Evolutionary conservation across 2,888 invertebrate species (phyloP).

Genomic region (Lochmaea capreae): DNA sequence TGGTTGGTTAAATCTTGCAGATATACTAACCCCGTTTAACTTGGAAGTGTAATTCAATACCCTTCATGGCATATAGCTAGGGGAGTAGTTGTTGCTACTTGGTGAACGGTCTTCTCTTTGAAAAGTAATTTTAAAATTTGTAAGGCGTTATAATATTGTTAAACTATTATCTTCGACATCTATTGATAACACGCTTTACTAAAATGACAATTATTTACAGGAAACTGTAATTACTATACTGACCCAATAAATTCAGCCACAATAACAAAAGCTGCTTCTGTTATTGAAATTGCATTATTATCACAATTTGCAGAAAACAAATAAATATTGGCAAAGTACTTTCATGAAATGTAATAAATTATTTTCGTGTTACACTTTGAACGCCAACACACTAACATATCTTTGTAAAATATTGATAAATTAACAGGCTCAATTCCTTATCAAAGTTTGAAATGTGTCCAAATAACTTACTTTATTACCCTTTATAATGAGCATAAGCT

Average conservation of each 20-base stretch:
- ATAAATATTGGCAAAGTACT: not conserved
- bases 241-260: not conserved
- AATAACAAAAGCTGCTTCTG: not conserved
- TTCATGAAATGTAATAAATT: conserved; percentile 4
- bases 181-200: too few relatives aligned
- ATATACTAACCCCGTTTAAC: too few relatives aligned
- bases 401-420: not conserved
- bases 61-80: too few relatives aligned
- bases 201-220: too few relatives aligned
- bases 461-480: conserved; percentile 8
- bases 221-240: too few relatives aligned
- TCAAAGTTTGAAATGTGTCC: conserved; percentile 17
- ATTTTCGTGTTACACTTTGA: not conserved
- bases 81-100: too few relatives aligned
- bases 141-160: too few relatives aligned
- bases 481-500: not conserved
- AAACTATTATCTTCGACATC: too few relatives aligned
- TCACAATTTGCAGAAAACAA: not conserved
- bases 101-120: too few relatives aligned
- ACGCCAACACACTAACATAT: not conserved
- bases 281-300: not conserved
- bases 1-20: too few relatives aligned
- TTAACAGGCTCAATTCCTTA: not conserved
- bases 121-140: too few relatives aligned
- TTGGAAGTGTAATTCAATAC: too few relatives aligned